phyloP scores from a whole-genome alignment of 2,113 vertebrate genomes.

The Trematomus loennbergii region DNA sequence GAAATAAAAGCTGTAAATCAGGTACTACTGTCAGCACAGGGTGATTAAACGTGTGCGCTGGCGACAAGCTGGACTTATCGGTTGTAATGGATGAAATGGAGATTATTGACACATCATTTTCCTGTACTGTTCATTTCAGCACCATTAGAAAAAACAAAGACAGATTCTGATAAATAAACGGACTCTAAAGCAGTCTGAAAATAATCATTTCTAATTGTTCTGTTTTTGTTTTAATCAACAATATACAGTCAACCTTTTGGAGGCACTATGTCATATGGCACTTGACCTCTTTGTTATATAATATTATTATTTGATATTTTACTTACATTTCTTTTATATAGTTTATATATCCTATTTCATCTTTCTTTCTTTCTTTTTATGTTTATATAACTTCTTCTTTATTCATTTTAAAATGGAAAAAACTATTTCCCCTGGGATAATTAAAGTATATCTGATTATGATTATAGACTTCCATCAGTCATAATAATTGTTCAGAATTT shows the following conservation, averaged over 20 bases:
- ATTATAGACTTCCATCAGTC: background rate
- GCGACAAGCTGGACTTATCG: background rate
- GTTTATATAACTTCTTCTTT: too few species aligned
- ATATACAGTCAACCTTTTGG: too few species aligned
- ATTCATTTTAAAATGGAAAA: too few species aligned
- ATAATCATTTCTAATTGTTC: background rate
- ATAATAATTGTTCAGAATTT: background rate
- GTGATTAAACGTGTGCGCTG: background rate
- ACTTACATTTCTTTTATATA: background rate
- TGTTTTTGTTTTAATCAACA: too few species aligned
- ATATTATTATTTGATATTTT: too few species aligned
- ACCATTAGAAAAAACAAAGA: too few species aligned
- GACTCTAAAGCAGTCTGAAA: background rate
- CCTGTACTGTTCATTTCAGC: too few species aligned
- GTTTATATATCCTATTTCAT: background rate
- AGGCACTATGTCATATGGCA: too few species aligned
- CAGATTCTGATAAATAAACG: background rate
- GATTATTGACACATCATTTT: background rate
- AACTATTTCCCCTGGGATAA: too few species aligned
- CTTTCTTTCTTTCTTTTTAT: too few species aligned
- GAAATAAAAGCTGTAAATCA: slow-evolving; percentile 43
- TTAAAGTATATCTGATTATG: background rate
- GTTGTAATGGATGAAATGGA: background rate
- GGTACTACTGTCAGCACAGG: background rate
- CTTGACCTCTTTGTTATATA: too few species aligned